Evolutionary conservation across 2,797 vertebrate genomes (phyloP).

Genomic region (Ctenochaetus hawaiiensis): DNA sequence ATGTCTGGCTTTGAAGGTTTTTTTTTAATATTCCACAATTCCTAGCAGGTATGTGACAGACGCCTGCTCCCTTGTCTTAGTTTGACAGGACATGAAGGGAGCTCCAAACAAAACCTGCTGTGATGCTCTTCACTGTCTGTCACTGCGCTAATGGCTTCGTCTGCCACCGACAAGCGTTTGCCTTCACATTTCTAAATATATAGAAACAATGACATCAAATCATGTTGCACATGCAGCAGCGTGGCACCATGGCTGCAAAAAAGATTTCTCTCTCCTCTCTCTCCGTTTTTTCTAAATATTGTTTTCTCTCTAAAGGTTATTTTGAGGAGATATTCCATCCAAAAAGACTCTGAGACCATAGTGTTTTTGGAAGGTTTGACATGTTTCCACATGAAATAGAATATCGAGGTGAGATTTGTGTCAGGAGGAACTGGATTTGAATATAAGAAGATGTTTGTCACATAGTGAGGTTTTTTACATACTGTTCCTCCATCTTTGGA

Average conservation of each 20-base stretch:
- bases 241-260: neutral
- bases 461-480: neutral
- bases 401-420: slow-evolving; percentile 26
- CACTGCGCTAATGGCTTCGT: slow-evolving; percentile 56
- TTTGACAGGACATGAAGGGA: slow-evolving; percentile 65
- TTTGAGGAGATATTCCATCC: slow-evolving; percentile 29
- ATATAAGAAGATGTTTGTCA: slow-evolving; percentile 28
- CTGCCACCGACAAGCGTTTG: slow-evolving; percentile 41
- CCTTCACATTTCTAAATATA: slow-evolving; percentile 48
- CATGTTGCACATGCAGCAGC: slow-evolving; percentile 2
- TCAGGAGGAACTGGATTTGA: slow-evolving; percentile 35
- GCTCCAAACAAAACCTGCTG: slow-evolving; percentile 49
- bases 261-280: neutral
- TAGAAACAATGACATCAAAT: slow-evolving; percentile 34
- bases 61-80: slow-evolving; percentile 48
- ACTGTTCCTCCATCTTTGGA: neutral
- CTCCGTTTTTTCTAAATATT: slow-evolving; percentile 2
- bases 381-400: slow-evolving; percentile 32
- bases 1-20: slow-evolving; percentile 66
- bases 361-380: slow-evolving; percentile 44
- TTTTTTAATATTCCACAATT: slow-evolving; percentile 38
- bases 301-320: slow-evolving; percentile 45
- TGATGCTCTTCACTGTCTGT: slow-evolving; percentile 48
- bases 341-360: slow-evolving; percentile 28
- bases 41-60: slow-evolving; percentile 65